These are phyloP conservation scores for Oxyruncus cristatus DNA, from an alignment of 2,113 vertebrate genomes.

Conservation along the genomic window DNA sequence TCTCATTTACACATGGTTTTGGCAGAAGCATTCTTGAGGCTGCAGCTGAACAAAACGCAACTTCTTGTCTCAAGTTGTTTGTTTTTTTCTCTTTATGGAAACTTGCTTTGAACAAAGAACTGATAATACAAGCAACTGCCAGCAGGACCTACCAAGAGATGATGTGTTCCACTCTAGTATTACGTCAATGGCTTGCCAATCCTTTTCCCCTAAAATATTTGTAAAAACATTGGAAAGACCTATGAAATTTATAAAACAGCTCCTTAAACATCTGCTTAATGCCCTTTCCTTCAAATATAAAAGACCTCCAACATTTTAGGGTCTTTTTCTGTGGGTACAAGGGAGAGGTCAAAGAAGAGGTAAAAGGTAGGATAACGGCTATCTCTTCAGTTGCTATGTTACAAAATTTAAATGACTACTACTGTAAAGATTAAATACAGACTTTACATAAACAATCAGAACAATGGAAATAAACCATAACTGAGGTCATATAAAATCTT, in stretches of 20 bases:
- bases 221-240: conserved; percentile 56
- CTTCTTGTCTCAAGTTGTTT: not conserved
- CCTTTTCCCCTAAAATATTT: conserved; percentile 34
- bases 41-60: conserved; percentile 8
- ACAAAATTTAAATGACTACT: not conserved
- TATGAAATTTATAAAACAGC: conserved; percentile 58
- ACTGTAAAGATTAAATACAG: conserved; percentile 36
- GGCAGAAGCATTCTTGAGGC: conserved; percentile 7
- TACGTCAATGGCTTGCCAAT: conserved; percentile 24
- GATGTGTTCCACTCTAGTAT: not conserved
- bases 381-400: not conserved
- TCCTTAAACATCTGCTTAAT: conserved; percentile 64
- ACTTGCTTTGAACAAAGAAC: conserved; percentile 13
- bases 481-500: conserved; percentile 10
- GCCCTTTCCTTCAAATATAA: conserved; percentile 47
- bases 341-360: not conserved
- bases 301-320: not conserved
- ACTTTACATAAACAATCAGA: conserved; percentile 34
- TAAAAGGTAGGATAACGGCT: not conserved
- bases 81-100: not conserved
- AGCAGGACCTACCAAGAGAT: not conserved
- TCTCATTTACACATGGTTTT: not conserved
- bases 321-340: not conserved
- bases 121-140: not conserved
- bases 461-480: not conserved